Base-by-base conservation (phyloP, 2,888 invertebrate species). In the Athripsodes cinereus region DNA sequence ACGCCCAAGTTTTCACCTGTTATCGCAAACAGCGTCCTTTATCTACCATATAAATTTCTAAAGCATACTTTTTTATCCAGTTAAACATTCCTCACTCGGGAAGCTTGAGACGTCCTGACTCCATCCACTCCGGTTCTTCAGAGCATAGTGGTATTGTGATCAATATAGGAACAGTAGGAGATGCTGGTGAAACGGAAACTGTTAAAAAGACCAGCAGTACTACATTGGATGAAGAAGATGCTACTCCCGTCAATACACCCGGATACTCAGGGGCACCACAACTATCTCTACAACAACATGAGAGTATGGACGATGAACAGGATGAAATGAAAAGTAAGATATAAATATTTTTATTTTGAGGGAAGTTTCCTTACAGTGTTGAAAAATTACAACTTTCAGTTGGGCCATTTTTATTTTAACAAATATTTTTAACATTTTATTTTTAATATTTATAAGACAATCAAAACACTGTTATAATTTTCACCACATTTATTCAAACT, bases 91-190 rank as follows among this genome's bases (percentile, higher is more conserved):
- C 51, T 1, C 59, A 52, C n/a, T 16, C 49, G 18, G 50, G 31
- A 2, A 60, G 56, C 20, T 26, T 40, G 35, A 53, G 57, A 22
- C 35, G 59, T 18, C 61, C 61, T 1, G 60, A 49, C n/a, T 63
- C 63, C 8, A 60, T 59, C 10, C 61, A 61, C n/a, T 61, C 56
- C 16, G 61, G 61, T 16, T 63, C 63, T 0, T 61, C 61, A n/a
- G 63, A 56, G 8, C 50, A 31, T 10, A 54, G 56, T 1, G 57
- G 55, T 1, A 46, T 44, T 8, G 53, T 49, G 2, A 56, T 54
- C 13, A 31, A 34, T 5, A 26, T 47, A 1, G 46, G 19, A 6
- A 31, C 20, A 5, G 46, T 44, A 8, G 31, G 6, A 1, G 44
- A 21, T 3, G 51, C 48, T 10, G 22, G 8, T 2, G 53, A 20